Evolutionary conservation across 2,113 vertebrate genomes (phyloP).

Genomic region (Eudyptes chrysolophus): DNA sequence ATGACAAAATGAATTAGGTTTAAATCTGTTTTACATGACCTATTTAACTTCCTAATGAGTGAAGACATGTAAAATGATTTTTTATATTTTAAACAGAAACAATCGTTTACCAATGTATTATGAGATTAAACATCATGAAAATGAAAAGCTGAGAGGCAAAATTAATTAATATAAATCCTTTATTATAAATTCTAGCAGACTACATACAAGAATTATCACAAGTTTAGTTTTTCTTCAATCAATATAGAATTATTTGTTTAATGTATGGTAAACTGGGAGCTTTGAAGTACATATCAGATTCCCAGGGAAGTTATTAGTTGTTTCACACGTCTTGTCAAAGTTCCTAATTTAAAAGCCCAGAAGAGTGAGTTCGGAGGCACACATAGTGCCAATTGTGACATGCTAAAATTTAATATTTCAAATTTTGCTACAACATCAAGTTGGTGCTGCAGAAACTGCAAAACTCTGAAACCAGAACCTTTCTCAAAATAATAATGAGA

Average conservation of each 20-base stretch:
- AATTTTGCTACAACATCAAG: background rate
- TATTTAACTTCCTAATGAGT: background rate
- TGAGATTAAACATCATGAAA: background rate
- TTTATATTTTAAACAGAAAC: background rate
- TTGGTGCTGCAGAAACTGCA: background rate
- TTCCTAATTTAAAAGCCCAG: background rate
- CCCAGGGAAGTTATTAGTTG: background rate
- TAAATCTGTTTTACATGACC: background rate
- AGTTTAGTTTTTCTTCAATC: background rate
- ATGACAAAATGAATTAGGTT: background rate
- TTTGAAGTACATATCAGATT: background rate
- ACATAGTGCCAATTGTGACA: background rate
- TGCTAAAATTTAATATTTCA: background rate
- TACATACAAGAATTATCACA: background rate
- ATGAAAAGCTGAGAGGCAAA: background rate
- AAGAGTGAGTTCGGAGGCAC: background rate
- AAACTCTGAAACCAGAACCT: background rate
- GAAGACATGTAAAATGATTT: background rate
- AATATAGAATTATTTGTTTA: background rate
- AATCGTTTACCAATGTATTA: background rate
- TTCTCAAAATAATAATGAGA: background rate
- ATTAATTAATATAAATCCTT: background rate
- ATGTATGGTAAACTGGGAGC: background rate
- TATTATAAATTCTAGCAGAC: background rate
- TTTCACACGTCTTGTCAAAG: background rate